Base-by-base conservation (phyloP, 2,888 invertebrate species). In the Drosophila niveifrons region DNA sequence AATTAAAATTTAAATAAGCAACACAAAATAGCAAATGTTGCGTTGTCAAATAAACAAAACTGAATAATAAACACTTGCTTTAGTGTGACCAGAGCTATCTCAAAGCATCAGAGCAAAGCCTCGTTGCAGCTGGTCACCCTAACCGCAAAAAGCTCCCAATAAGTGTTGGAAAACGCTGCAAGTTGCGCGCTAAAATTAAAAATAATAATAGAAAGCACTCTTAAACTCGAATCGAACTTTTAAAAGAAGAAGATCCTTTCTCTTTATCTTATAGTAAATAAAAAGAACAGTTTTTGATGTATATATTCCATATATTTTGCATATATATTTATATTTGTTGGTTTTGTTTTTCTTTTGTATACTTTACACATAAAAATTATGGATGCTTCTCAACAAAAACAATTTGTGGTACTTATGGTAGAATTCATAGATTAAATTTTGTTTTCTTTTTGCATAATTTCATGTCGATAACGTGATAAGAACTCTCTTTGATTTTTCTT, bases 321-420 rank as follows among this genome's bases (percentile, higher is more conserved):
- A 87, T 87, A 87, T 83, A 81, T 82, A 73, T 80, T 68, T 72
- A 66, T 69, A 64, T 78, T 72, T 78, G 69, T 79, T 79, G 55
- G 72, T 65, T 84, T 75, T 62, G 68, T 62, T 66, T 44, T 48
- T 51, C 15, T 51, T 64, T 70, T 74, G 63, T 65, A 65, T 77
- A 70, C 48, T 83, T 82, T 87, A 87, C 83, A 87, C 84, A 87
- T 87, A 82, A 84, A 87, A 83, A 83, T 83, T 58, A 87, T 70
- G 80, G 76, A 75, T 84, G 80, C 73, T 53, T 75, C 34, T 84
- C 82, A 83, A 87, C 82, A 83, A 83, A 83, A 83, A 83, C 87
- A 87, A 82, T 80, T 79, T 67, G 72, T 84, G 68, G 58, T 82
- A 87, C 86, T 81, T 85, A 80, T 28, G 59, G 61, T 75, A 59